phyloP scores from a whole-genome alignment of 2,888 invertebrate genomes.

The Scaptomyza polygonia region DNA sequence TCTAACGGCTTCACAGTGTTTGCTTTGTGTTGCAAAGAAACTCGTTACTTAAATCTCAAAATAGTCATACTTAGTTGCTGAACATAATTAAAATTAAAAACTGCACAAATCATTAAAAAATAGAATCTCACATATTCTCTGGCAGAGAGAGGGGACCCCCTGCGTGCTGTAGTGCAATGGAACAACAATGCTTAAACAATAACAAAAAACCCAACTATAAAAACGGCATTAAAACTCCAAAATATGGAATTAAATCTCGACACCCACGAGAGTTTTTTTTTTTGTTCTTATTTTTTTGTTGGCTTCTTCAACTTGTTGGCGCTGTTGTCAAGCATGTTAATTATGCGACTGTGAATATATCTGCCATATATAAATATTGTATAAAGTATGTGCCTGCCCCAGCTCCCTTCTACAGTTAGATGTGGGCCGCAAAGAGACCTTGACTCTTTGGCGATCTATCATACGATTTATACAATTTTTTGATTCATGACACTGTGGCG shows the following conservation, averaged over 20 bases:
- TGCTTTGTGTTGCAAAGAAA: neutral
- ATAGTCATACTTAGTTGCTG: conserved; percentile 29
- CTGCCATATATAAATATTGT: conserved; percentile 6
- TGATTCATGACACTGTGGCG: conserved; percentile 66
- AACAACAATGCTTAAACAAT: conserved; percentile 24
- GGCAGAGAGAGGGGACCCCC: conserved; percentile 7
- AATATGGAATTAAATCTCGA: conserved; percentile 56
- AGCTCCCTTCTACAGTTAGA: conserved; percentile 25
- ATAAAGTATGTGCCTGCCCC: neutral
- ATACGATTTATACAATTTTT: conserved; percentile 76
- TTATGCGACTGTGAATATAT: conserved; percentile 60
- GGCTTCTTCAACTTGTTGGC: conserved; percentile 13
- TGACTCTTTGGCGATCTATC: conserved; percentile 70
- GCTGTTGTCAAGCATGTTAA: conserved; percentile 71
- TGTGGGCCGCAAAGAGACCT: conserved; percentile 63
- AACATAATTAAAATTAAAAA: conserved; percentile 38
- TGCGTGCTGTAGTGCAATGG: conserved; percentile 28
- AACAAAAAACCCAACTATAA: conserved; percentile 39
- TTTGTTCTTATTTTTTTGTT: conserved; percentile 29
- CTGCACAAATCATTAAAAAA: conserved; percentile 50
- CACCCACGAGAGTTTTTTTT: conserved; percentile 59
- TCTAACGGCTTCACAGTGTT: too few relatives aligned
- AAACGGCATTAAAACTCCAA: conserved; percentile 47
- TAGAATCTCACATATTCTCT: conserved; percentile 26
- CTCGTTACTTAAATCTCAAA: neutral